A percentile compares a stretch with the other conserved stretches of the same genome.
Evolutionary conservation across 2,797 vertebrate species (phyloP).

Genomic region (Ctenochaetus hawaiiensis): DNA sequence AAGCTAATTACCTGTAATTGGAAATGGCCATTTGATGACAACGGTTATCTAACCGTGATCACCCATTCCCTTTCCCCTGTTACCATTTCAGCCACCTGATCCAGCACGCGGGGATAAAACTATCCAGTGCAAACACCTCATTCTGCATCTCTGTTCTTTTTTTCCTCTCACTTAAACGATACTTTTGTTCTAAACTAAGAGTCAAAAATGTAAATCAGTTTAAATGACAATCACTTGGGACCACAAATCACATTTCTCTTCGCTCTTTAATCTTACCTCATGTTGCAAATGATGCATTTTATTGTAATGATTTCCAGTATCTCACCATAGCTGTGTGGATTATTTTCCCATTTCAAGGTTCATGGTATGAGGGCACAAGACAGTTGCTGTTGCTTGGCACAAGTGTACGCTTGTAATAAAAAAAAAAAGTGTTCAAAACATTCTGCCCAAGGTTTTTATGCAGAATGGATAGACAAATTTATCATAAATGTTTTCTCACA

Average conservation of each 20-base stretch:
- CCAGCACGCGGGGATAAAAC: slow-evolving; percentile 2
- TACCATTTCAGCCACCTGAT: slow-evolving; percentile 4
- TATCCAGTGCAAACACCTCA: slow-evolving; percentile 21
- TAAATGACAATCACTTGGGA: slow-evolving; percentile 47
- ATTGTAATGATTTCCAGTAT: slow-evolving; percentile 59
- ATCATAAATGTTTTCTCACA: slow-evolving; percentile 32
- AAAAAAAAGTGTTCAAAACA: slow-evolving; percentile 37
- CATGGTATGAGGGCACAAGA: slow-evolving; percentile 45
- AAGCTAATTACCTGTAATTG: slow-evolving; percentile 54
- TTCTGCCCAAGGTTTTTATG: slow-evolving; percentile 56
- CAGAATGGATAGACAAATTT: slow-evolving; percentile 30
- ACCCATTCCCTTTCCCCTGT: slow-evolving; percentile 5
- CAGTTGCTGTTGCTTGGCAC: slow-evolving; percentile 65
- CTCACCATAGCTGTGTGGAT: slow-evolving; percentile 37
- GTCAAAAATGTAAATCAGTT: slow-evolving; percentile 28
- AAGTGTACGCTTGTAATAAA: slow-evolving; percentile 58
- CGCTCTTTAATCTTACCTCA: slow-evolving; percentile 20
- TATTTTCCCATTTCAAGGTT: slow-evolving; percentile 78
- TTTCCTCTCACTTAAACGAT: background rate
- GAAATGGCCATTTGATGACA: slow-evolving; percentile 58
- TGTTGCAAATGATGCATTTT: slow-evolving; percentile 50
- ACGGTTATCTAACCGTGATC: slow-evolving; percentile 43
- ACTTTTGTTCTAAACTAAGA: slow-evolving; percentile 31
- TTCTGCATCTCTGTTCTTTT: slow-evolving; percentile 15
- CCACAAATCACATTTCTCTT: slow-evolving; percentile 41